Evolutionary conservation across 1,140 invertebrate genomes (phyloP).

Genomic region (Marisa cornuarietis): DNA sequence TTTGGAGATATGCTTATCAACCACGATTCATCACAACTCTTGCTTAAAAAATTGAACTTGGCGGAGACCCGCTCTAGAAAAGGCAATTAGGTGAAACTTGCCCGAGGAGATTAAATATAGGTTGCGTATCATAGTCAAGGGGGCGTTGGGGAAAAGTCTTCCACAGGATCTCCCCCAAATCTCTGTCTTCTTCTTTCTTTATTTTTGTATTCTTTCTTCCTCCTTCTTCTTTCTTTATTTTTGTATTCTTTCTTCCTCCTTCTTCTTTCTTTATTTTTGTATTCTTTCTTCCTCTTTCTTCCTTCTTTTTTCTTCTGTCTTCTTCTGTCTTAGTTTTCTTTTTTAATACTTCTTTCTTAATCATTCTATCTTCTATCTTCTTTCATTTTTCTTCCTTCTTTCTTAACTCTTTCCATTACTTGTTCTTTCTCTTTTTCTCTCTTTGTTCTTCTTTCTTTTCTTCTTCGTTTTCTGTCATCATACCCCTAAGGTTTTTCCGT

Average conservation of each 20-base stretch:
- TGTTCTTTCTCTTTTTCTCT: neutral
- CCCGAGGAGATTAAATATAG: too few species aligned
- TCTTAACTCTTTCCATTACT: neutral
- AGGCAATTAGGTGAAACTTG: too few species aligned
- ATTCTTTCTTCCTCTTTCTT: neutral
- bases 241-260: too few species aligned
- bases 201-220: neutral
- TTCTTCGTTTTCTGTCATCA: neutral
- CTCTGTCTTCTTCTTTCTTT: neutral
- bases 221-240: neutral
- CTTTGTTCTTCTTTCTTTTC: neutral
- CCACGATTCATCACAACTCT: too few species aligned
- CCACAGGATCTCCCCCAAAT: neutral
- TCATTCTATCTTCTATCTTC: neutral
- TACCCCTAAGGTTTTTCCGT: too few species aligned
- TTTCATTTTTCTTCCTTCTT: neutral
- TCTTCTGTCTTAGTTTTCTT: neutral
- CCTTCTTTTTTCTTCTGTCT: neutral
- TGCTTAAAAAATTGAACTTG: too few species aligned
- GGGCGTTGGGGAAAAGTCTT: too few species aligned
- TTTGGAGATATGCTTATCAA: too few species aligned
- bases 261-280: neutral
- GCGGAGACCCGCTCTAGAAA: too few species aligned
- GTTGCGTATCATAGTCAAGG: too few species aligned
- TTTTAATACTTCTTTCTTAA: too few species aligned